phyloP scores from a whole-genome alignment of 1,140 invertebrate species.

The Brachionus sp. region DNA sequence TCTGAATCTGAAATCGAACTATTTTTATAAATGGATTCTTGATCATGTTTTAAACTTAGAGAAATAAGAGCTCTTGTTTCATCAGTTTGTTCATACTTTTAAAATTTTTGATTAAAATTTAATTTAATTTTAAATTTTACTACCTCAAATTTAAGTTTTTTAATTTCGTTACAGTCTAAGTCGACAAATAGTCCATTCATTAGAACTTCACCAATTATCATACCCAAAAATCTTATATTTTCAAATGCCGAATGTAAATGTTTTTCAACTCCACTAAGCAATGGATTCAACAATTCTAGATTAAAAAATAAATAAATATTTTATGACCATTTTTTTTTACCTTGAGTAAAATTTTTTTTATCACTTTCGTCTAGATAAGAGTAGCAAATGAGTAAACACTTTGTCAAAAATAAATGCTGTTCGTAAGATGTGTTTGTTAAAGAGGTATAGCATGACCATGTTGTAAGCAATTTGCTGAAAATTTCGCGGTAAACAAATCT shows the following conservation, averaged over 20 bases:
- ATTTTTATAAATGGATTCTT: background rate
- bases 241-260: slow-evolving; percentile 11
- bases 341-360: background rate
- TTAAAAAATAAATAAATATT: background rate
- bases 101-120: background rate
- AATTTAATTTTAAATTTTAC: background rate
- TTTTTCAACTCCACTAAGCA: slow-evolving; percentile 13
- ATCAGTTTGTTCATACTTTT: slow-evolving; percentile 2
- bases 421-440: background rate
- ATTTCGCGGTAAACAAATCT: background rate
- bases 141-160: slow-evolving; percentile 28
- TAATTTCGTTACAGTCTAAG: background rate
- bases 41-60: background rate
- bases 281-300: background rate
- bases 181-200: background rate
- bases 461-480: background rate
- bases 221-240: background rate
- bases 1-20: background rate
- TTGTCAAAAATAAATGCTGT: slow-evolving; percentile 10
- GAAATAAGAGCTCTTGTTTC: background rate
- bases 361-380: background rate
- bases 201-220: slow-evolving; percentile 1
- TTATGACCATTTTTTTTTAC: background rate
- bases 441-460: background rate
- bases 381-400: background rate